Evolutionary conservation across 64 coral and sea anemone species (phyloP).

Genomic region (Porites australiensis): DNA sequence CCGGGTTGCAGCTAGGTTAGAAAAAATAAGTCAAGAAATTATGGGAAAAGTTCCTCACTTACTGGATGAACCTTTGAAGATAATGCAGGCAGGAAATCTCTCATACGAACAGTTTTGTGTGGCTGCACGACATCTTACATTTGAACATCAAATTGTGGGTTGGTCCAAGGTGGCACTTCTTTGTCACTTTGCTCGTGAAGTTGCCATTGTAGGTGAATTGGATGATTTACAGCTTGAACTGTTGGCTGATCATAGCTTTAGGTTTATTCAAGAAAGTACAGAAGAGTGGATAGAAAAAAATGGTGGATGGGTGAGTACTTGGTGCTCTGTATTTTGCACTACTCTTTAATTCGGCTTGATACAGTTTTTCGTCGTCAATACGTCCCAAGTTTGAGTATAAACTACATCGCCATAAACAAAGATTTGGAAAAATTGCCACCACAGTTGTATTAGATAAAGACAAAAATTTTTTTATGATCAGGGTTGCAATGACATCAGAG

Average conservation of each 20-base stretch:
- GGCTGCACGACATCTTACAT: conserved; percentile 85
- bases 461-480: too few relatives aligned
- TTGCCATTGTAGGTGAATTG: conserved; percentile 84
- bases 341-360: too few relatives aligned
- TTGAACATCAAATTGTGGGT: conserved; percentile 84
- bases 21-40: conserved; percentile 89
- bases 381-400: too few relatives aligned
- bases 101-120: conserved; percentile 88
- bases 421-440: too few relatives aligned
- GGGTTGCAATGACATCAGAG: too few relatives aligned
- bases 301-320: conserved; percentile 92
- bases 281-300: conserved; percentile 96
- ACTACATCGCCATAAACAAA: too few relatives aligned
- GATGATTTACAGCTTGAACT: conserved; percentile 85
- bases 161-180: conserved; percentile 96
- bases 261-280: conserved; percentile 94
- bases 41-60: conserved; percentile 85
- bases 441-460: too few relatives aligned
- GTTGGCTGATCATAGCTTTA: conserved; percentile 84
- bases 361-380: too few relatives aligned
- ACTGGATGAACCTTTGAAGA: conserved; percentile 81
- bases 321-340: not conserved
- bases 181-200: conserved; percentile 95
- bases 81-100: conserved; percentile 57
- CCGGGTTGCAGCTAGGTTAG: conserved; percentile 89